These are phyloP conservation scores for Trachymyrmex cornetzi DNA, from an alignment of 1,140 invertebrate genomes.

Conservation along the genomic window DNA sequence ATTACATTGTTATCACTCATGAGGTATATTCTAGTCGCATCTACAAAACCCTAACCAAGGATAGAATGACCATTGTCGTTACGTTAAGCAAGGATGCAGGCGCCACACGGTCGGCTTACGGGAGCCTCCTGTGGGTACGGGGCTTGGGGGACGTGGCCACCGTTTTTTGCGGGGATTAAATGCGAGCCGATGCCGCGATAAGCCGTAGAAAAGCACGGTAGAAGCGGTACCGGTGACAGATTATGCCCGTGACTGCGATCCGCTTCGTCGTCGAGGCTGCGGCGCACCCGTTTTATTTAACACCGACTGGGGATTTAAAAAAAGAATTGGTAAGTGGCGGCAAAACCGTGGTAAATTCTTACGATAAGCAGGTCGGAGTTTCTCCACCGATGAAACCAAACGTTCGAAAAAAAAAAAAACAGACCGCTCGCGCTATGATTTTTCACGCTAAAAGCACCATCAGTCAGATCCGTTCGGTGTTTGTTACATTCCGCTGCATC, in stretches of 20 bases:
- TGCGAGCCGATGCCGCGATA: conserved; percentile 85
- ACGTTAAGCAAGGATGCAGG: conserved; percentile 80
- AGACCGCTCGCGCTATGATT: conserved; percentile 1
- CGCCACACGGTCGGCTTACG: conserved; percentile 84
- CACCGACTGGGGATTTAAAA: conserved; percentile 21
- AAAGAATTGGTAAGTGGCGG: background rate
- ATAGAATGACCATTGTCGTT: conserved; percentile 75
- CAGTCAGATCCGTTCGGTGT: conserved; percentile 20
- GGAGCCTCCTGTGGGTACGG: conserved; percentile 67
- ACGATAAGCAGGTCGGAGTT: conserved; percentile 32
- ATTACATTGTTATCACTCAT: conserved; percentile 67
- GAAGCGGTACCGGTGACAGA: conserved; percentile 85
- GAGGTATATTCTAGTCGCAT: conserved; percentile 62
- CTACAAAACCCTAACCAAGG: conserved; percentile 51
- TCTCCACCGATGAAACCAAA: background rate
- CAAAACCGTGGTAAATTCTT: conserved; percentile 60
- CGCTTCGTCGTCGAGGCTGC: conserved; percentile 44
- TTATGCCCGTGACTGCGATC: conserved; percentile 80
- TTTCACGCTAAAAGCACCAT: conserved; percentile 52
- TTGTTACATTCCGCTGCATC: background rate
- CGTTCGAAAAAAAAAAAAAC: background rate
- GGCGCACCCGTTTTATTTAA: conserved; percentile 34
- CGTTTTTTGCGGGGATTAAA: conserved; percentile 85
- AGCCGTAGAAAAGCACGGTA: conserved; percentile 83
- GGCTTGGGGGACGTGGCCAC: conserved; percentile 70